Evolutionary conservation across 2,797 vertebrate genomes (phyloP), one percentile per base, ranked within the genome.

Genomic region (Acipenser oxyrinchus): DNA sequence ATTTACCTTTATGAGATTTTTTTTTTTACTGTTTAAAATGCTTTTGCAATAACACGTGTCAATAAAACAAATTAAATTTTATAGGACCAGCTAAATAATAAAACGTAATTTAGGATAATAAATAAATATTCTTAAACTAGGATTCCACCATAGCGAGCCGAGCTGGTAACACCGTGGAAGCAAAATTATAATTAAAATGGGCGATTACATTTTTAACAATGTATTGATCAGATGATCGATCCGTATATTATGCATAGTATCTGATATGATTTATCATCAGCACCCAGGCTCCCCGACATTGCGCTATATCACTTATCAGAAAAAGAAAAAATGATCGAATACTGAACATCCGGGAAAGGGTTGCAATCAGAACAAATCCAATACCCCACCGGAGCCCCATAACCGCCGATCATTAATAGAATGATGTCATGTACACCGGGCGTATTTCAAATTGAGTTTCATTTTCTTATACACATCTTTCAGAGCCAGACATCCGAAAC

Each of bases 151-250:
- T 37, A 37, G 23, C 4, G 23, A 37, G 23, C 23, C 23, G 23
- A 37, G 23, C 23, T 37, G 23, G 23, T 37, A 37, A 37, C 23
- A 37, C 23, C 4, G 23, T 4, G 37, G 37, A 5, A 37, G 4
- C 37, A 37, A 37, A 37, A 37, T 5, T 4, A 5, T 4, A 37
- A 37, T 37, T 5, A 37, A 37, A 37, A 37, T 37, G 37, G 37
- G 37, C 37, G 37, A 37, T 37, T 4, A 37, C 37, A 37, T 37
- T 37, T 37, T 37, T 37, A 37, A 4, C 37, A 37, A 37, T 86
- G 83, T 90, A 95, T 94, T 89, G 93, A 93, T 91, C 85, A 78
- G 78, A 69, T 83, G 82, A 90, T 87, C 87, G 85, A 88, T 88
- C 78, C 71, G 73, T 70, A 78, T 79, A 87, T 87, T 89, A 66